Evolutionary conservation across 1,140 invertebrate species (phyloP), one percentile per base, ranked within the genome.

Genomic region (Zaprionus camerounensis): DNA sequence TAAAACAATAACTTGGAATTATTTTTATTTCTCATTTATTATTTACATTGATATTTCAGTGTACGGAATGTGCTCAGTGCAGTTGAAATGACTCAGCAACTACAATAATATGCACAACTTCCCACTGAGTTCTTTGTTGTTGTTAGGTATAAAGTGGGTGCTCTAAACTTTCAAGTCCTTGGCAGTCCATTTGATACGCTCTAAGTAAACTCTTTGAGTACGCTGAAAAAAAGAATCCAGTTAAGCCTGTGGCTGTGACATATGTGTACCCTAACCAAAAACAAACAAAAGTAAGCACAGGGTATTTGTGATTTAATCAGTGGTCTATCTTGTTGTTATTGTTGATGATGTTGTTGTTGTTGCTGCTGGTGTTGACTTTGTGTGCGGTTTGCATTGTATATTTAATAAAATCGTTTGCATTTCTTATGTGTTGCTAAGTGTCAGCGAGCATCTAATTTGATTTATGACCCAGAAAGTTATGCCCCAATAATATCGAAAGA

Each of bases 401-500:
- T 87, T 90, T 87, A 87, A 84, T 87, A 84, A 82, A 79, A 84
- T 90, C 84, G 83, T 87, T 87, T 87, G 85, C 81, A 87, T 88
- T 90, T 84, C 84, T 87, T 87, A 87, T 87, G 85, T 88, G 84
- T 87, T 88, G 77, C 85, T 82, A 81, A 87, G 84, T 87, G 84
- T 90, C 84, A 87, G 78, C 84, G 85, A 71, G 75, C 74, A 81
- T 84, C 78, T 87, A 90, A 84, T 90, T 90, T 90, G 84, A 87
- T 87, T 87, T 87, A 87, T 90, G 84, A 76, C 71, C 84, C 74
- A 73, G 77, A 88, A 82, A 88, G 85, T 88, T 88, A 87, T 87
- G 84, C 84, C 85, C 85, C 85, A 88, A 87, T 88, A 87, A 88
- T 88, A 87, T 84, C 78, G 81, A 81, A 84, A 84, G 70, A 78